Percentiles rank a stretch among this genome's conserved stretches.
phyloP scores from a whole-genome alignment of 2,113 vertebrate species.

The Colaptes auratus region DNA sequence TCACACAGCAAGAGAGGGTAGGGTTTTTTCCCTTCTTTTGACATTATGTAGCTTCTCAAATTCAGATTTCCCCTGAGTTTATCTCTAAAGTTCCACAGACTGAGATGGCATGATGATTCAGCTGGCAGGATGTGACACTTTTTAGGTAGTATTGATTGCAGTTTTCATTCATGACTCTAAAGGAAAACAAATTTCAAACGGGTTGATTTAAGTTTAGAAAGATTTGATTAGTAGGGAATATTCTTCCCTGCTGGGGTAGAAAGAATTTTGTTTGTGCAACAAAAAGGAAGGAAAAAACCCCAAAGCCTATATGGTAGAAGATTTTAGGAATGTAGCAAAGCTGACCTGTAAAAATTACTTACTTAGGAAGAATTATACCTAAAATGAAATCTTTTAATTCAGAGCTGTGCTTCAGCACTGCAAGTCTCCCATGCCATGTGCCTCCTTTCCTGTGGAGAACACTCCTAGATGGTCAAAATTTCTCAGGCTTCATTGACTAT shows the following conservation, averaged over 20 bases:
- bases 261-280: neutral
- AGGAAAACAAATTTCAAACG: neutral
- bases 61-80: neutral
- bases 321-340: neutral
- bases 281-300: neutral
- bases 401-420: neutral
- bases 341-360: neutral
- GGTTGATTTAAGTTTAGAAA: neutral
- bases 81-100: neutral
- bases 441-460: neutral
- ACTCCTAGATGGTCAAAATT: neutral
- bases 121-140: neutral
- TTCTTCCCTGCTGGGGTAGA: accelerated
- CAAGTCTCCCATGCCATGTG: neutral
- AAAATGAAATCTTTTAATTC: neutral
- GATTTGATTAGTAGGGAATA: neutral
- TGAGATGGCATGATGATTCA: neutral
- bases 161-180: neutral
- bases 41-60: neutral
- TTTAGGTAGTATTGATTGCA: neutral
- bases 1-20: neutral
- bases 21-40: neutral
- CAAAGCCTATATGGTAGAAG: neutral
- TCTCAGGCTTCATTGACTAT: neutral
- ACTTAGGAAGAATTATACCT: neutral